Evolutionary conservation across 2,113 vertebrate species (phyloP), one percentile per base, ranked within the genome.

Genomic region (Entelurus aequoreus): DNA sequence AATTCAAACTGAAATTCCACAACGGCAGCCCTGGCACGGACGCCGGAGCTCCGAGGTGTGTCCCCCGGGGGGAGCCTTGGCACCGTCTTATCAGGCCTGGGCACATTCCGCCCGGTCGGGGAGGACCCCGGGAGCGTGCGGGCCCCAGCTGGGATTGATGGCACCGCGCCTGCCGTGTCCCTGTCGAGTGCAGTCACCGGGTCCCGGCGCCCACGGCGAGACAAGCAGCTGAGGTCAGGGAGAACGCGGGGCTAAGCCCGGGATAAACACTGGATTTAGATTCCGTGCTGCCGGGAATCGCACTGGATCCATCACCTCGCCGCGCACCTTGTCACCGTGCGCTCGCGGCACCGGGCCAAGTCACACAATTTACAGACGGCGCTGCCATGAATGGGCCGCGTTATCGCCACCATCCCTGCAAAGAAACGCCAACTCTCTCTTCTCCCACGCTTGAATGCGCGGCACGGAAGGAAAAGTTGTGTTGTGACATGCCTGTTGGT

Each of bases 1-100:
- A 90, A 91, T 89, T 90, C 89, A 90, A 90, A 89, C 83, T 88
- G 89, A 79, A 88, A 89, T 90, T 90, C 87, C 79, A 76, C 72
- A 66, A 88, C 87, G 77, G 76, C 83, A 68, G 74, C 60, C 48
- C 63, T 73, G 28, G 28, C 28, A 28, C 28, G 28, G 28, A 28
- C 28, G 28, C 28, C 28, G 28, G 80, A 69, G 82, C 87, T 81
- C 81, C 54, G 88, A 88, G 84, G 81, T 86, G 78, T 71, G 77
- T 86, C 81, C 86, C 88, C 19, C 19, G 19, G 77, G n/a, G 82
- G 65, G 74, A 79, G 84, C 77, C 80, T 78, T 87, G 88, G 85
- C 81, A 56, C 46, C 16, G 70, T 86, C 90, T 91, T 90, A 92
- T 92, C 88, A 79, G 82, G 65, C 74, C 28, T 71, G 54, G 77